These are phyloP conservation scores for Lepus townsendii DNA, from an alignment of 2,797 vertebrate species.

Conservation along the genomic window DNA sequence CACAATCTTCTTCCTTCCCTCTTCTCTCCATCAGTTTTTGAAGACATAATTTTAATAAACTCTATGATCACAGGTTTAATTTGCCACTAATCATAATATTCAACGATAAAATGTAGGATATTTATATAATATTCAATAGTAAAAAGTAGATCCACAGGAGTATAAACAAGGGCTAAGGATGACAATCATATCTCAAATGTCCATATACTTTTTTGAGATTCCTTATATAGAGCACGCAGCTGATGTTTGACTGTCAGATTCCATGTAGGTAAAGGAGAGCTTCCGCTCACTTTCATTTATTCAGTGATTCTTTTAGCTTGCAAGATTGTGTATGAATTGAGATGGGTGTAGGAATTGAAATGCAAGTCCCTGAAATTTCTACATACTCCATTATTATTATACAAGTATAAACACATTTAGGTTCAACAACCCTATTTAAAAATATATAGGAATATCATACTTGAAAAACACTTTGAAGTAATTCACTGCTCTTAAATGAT, in stretches of 20 bases:
- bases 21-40: no score
- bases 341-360: background rate
- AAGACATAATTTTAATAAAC: no score
- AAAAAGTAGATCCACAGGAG: no score
- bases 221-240: background rate
- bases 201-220: no score
- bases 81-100: no score
- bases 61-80: no score
- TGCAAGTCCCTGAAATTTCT: slow-evolving; percentile 2
- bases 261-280: background rate
- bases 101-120: no score
- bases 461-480: slow-evolving; percentile 60
- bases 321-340: background rate
- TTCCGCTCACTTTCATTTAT: background rate
- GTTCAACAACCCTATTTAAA: background rate
- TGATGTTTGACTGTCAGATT: background rate
- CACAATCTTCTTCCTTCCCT: no score
- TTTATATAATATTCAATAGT: no score
- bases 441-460: background rate
- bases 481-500: slow-evolving; percentile 22
- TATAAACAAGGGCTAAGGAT: no score
- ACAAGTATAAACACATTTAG: background rate
- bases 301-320: background rate
- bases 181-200: no score
- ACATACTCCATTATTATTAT: background rate